Evolutionary conservation across 2,797 vertebrate genomes (phyloP).

Genomic region (Dermochelys coriacea): DNA sequence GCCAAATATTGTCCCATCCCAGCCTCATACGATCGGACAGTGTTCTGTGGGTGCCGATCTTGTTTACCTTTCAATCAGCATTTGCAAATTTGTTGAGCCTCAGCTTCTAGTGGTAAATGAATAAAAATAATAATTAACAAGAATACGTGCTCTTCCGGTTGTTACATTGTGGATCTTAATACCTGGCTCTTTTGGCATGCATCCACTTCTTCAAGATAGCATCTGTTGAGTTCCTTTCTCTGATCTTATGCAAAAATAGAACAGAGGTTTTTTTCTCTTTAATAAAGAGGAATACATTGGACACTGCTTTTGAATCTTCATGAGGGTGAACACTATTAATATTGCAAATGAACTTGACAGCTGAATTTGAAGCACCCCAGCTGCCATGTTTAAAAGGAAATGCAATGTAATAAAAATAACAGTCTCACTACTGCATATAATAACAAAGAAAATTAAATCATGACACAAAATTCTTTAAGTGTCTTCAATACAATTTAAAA

Average conservation of each 20-base stretch:
- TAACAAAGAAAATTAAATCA: slow-evolving; percentile 2
- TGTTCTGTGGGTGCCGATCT: rapidly evolving
- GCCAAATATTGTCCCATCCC: neutral
- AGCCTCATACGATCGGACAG: neutral
- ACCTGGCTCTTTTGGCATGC: slow-evolving; percentile 15
- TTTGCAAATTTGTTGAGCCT: slow-evolving; percentile 12
- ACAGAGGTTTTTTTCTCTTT: neutral
- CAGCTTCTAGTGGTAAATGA: slow-evolving; percentile 23
- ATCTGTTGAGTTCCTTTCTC: neutral
- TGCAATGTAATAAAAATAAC: neutral
- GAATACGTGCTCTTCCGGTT: slow-evolving; percentile 3
- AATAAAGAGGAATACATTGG: neutral
- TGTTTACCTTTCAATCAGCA: neutral
- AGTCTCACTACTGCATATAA: rapidly evolving
- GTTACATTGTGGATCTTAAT: neutral
- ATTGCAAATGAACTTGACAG: neutral
- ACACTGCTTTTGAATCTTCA: slow-evolving; percentile 39
- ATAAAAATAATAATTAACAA: slow-evolving; percentile 16
- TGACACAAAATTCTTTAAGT: neutral
- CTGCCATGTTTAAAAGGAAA: neutral
- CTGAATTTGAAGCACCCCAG: slow-evolving; percentile 1
- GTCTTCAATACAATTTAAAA: neutral
- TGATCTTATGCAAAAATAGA: slow-evolving; percentile 13
- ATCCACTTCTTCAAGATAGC: neutral
- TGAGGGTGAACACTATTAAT: neutral